Conservation (phyloP, 2,797 vertebrate species). For the Heliangelus exortis region DNA sequence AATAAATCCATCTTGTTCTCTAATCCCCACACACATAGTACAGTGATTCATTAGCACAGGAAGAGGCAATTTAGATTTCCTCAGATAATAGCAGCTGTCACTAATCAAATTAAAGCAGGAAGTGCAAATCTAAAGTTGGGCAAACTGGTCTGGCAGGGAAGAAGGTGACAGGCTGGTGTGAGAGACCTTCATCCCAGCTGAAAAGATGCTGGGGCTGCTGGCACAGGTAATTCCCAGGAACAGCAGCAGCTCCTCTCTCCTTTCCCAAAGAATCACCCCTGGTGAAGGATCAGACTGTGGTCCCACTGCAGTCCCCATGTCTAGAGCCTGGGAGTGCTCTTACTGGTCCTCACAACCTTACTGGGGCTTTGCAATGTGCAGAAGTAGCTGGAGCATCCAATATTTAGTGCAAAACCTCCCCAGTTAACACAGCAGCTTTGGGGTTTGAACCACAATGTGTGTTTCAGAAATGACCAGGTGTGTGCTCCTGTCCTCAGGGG, state of each 20-base stretch:
- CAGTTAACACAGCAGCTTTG: not conserved
- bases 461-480: not conserved
- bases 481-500: not conserved
- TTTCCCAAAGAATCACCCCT: not conserved
- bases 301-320: not conserved
- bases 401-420: not conserved
- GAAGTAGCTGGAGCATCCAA: not conserved
- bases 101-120: constrained; percentile 77
- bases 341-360: not conserved
- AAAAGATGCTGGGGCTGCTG: not conserved
- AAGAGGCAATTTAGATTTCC: constrained; percentile 80
- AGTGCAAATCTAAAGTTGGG: constrained; percentile 52
- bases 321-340: not conserved
- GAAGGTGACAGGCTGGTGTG: not conserved
- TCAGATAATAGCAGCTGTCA: constrained; percentile 78
- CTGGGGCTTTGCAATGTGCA: not conserved
- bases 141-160: not conserved
- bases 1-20: constrained; percentile 78
- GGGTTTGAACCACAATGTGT: not conserved
- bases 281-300: not conserved
- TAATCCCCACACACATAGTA: constrained; percentile 65
- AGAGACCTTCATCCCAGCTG: not conserved
- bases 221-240: not conserved
- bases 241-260: not conserved
- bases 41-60: constrained; percentile 79